phyloP scores from a whole-genome alignment of 2,888 invertebrate species.

The Unio delphinus region DNA sequence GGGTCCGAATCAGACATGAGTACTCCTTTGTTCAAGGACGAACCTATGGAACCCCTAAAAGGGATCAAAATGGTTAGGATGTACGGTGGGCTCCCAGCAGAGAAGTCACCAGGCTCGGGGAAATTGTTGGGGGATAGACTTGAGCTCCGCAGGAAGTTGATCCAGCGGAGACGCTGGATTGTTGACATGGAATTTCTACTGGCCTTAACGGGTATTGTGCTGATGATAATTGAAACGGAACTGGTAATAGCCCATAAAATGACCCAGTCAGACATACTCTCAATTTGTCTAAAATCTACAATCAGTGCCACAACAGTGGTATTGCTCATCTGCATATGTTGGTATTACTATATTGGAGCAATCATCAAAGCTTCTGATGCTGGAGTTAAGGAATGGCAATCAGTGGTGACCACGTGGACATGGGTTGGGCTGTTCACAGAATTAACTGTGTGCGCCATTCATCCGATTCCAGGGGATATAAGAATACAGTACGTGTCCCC shows the following conservation, averaged over 20 bases:
- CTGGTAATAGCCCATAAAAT: conserved; percentile 39
- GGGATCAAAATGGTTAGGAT: too few species aligned
- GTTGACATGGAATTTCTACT: conserved; percentile 50
- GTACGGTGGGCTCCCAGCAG: too few species aligned
- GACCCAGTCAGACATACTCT: conserved; percentile 33
- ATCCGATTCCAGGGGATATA: conserved; percentile 59
- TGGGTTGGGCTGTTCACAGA: conserved; percentile 44
- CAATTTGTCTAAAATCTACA: conserved; percentile 43
- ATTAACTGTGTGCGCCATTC: conserved; percentile 50
- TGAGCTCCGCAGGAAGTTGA: conserved; percentile 27
- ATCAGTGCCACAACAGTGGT: conserved; percentile 49
- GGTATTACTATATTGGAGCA: conserved; percentile 43
- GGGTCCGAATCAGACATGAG: too few species aligned
- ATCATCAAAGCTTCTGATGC: conserved; percentile 49
- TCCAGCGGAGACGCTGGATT: conserved; percentile 42
- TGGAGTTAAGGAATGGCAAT: conserved; percentile 50
- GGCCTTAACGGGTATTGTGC: conserved; percentile 48
- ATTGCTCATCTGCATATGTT: conserved; percentile 48
- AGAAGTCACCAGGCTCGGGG: too few species aligned
- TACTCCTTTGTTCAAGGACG: too few species aligned
- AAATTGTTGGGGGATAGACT: conserved; percentile 40
- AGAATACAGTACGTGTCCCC: conserved; percentile 39
- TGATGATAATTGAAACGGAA: conserved; percentile 62
- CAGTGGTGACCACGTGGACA: conserved; percentile 45
- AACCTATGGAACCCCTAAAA: too few species aligned